These are phyloP conservation scores for Emydura subglobosa DNA, from an alignment of 2,113 vertebrate species.

Conservation along the genomic window DNA sequence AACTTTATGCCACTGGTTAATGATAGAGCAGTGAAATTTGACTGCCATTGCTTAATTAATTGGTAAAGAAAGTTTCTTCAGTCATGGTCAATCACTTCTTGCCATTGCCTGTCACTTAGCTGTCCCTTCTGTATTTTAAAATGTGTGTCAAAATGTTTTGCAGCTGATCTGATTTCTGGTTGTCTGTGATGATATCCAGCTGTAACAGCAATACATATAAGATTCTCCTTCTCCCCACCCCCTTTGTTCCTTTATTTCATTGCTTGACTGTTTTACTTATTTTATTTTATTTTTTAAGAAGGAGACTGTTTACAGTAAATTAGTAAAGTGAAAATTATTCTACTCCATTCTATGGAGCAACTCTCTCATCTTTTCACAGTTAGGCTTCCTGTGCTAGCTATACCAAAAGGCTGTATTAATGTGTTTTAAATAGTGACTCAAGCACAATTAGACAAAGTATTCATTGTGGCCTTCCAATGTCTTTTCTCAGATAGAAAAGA, in stretches of 20 bases:
- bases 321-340: neutral
- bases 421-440: neutral
- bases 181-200: accelerated
- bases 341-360: neutral
- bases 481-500: neutral
- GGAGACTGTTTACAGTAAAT: neutral
- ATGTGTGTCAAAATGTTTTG: neutral
- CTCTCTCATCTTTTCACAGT: neutral
- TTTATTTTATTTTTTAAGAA: neutral
- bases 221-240: neutral
- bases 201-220: accelerated
- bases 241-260: no score
- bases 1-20: accelerated
- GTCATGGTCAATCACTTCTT: neutral
- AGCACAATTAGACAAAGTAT: neutral
- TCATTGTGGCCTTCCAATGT: neutral
- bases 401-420: slow-evolving; percentile 18
- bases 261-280: accelerated
- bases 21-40: neutral
- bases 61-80: neutral
- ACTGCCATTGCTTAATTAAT: neutral
- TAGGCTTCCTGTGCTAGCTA: neutral
- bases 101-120: neutral
- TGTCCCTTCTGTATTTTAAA: neutral
- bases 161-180: neutral